Evolutionary conservation across 2,113 vertebrate species (phyloP), one percentile per base, ranked within the genome.

Genomic region (Clarias batrachus): DNA sequence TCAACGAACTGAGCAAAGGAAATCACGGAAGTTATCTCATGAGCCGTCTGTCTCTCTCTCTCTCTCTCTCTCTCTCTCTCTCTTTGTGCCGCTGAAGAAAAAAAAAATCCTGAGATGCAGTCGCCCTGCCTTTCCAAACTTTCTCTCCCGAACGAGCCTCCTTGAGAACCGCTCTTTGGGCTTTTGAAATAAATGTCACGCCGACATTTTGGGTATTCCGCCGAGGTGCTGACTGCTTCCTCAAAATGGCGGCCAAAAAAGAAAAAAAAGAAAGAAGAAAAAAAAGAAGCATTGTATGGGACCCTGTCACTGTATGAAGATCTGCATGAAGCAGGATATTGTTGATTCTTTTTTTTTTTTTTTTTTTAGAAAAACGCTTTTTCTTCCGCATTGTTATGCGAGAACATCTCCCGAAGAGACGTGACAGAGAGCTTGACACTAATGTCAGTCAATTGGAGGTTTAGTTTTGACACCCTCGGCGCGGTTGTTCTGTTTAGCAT

Each of bases 401-500:
- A 80, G 19, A 80, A 80, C 78, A 86, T 85, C 68, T 65, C 54
- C 77, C 70, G 68, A 88, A 85, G 79, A 80, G 76, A 86, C 65
- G 11, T 90, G 91, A 93, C 89, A 92, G 82, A 85, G 90, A 25
- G 87, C 71, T 86, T 93, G 93, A 94, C 91, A 87, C 90, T 92
- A 89, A 91, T 93, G 88, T 90, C 85, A 92, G 87, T 90, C 90
- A 91, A 92, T 90, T 92, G 92, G 89, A 85, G 56, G 48, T 89
- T 68, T 37, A 85, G 84, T 87, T 91, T 74, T 83, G 87, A 85
- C 89, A 89, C 83, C 79, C 84, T 86, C 83, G 82, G 73, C 60
- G 59, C 71, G 85, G 74, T 83, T 85, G 85, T 91, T 82, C 30
- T 83, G 86, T 89, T 92, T 85, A 87, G 84, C 89, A 82, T 91